phyloP scores from a whole-genome alignment of 2,113 vertebrate species.

The Syngnathus typhle region DNA sequence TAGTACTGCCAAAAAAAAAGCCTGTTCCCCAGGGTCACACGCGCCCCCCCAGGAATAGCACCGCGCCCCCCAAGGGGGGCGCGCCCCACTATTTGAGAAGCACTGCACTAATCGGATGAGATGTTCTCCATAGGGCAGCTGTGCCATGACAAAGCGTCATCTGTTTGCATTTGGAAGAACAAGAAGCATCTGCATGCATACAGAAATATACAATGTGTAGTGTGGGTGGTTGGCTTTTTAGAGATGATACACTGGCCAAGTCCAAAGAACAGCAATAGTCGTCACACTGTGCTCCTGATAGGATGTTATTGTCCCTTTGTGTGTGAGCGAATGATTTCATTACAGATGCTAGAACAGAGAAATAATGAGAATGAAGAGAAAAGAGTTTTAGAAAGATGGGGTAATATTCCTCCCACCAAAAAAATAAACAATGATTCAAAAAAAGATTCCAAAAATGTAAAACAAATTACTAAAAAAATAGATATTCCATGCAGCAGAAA shows the following conservation, averaged over 20 bases:
- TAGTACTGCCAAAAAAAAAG: no score
- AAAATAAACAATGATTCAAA: no score
- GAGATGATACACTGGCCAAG: not conserved
- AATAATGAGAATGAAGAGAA: not conserved
- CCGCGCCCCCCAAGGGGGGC: no score
- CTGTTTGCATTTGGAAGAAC: not conserved
- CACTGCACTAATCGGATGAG: not conserved
- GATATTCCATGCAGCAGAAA: no score
- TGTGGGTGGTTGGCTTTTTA: not conserved
- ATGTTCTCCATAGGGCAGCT: not conserved
- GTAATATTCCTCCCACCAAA: no score
- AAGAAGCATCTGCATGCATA: not conserved
- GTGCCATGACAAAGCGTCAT: not conserved
- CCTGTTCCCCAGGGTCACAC: no score
- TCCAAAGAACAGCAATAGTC: not conserved
- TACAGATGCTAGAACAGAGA: not conserved
- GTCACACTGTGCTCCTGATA: not conserved
- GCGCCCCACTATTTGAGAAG: no score
- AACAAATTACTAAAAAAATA: no score
- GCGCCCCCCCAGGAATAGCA: no score
- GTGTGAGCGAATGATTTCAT: not conserved
- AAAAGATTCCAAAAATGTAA: no score
- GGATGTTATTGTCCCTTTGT: not conserved
- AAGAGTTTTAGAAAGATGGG: no score
- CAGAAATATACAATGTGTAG: not conserved